A percentile compares a stretch with the other conserved stretches of the same genome.
phyloP scores from a whole-genome alignment of 30 jellyfish, hydroid and myxozoan genomes.

The Euphysa ruthae region DNA sequence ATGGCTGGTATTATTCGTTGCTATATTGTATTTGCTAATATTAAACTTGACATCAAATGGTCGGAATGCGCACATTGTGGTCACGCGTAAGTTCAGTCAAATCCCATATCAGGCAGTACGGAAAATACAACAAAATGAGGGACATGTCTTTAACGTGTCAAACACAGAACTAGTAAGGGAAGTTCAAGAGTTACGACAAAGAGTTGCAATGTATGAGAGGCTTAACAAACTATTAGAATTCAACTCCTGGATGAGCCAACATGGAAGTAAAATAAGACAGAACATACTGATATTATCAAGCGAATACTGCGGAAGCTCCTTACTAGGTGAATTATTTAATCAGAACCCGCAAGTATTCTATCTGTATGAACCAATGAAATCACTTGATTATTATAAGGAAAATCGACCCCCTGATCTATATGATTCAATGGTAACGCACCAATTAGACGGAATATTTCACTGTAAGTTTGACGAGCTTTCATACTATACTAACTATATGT shows the following conservation, averaged over 20 bases:
- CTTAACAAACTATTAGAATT: slow-evolving; percentile 83
- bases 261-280: slow-evolving; percentile 96
- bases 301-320: slow-evolving; percentile 95
- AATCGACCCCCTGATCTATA: slow-evolving; percentile 96
- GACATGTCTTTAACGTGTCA: background rate
- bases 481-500: slow-evolving; percentile 76
- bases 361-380: slow-evolving; percentile 82
- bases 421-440: slow-evolving; percentile 97
- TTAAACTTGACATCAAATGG: slow-evolving; percentile 22
- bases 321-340: slow-evolving; percentile 88
- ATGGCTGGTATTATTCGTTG: slow-evolving; percentile 61
- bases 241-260: slow-evolving; percentile 99
- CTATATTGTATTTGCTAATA: slow-evolving; percentile 53
- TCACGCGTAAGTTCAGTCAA: background rate
- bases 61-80: background rate
- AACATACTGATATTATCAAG: slow-evolving; percentile 85
- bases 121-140: slow-evolving; percentile 9
- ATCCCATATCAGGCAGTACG: slow-evolving; percentile 5
- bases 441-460: slow-evolving; percentile 90
- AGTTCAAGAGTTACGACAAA: slow-evolving; percentile 82
- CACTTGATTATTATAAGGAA: slow-evolving; percentile 86
- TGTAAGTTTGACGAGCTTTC: slow-evolving; percentile 95
- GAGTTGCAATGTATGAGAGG: slow-evolving; percentile 94
- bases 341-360: slow-evolving; percentile 97
- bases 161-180: slow-evolving; percentile 19